Evolutionary conservation across 1,140 invertebrate genomes (phyloP).

Genomic region (Zaprionus nigranus): DNA sequence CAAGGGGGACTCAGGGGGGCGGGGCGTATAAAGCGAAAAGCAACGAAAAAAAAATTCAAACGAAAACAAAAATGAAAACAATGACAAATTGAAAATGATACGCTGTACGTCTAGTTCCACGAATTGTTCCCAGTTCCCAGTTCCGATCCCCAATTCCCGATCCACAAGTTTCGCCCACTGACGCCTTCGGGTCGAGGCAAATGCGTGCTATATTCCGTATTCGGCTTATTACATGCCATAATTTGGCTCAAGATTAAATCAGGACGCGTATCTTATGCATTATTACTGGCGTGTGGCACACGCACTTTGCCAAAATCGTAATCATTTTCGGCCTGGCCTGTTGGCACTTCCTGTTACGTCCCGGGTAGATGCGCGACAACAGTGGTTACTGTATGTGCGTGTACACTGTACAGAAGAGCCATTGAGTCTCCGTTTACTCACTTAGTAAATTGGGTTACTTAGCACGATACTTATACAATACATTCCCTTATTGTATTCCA

Average conservation of each 20-base stretch:
- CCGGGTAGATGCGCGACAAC: conserved; percentile 13
- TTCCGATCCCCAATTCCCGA: not conserved
- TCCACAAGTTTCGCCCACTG: not conserved
- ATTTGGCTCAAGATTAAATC: conserved; percentile 51
- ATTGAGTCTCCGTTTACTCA: no score
- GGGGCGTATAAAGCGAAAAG: not conserved
- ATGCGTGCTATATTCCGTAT: conserved; percentile 25
- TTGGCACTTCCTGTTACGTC: not conserved
- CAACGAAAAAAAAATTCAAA: not conserved
- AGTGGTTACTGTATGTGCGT: not conserved
- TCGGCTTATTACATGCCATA: conserved; percentile 32
- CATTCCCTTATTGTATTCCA: no score
- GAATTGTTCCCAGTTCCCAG: not conserved
- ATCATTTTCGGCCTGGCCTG: conserved; percentile 25
- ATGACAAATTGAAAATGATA: conserved; percentile 64
- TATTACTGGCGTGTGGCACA: conserved; percentile 36
- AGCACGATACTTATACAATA: no score
- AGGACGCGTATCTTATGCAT: conserved; percentile 35
- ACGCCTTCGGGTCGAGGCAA: not conserved
- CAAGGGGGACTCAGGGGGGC: not conserved
- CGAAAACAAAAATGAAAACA: conserved; percentile 46
- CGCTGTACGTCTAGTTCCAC: conserved; percentile 14
- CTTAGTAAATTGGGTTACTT: not conserved
- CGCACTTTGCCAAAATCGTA: conserved; percentile 17
- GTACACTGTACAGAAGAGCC: not conserved